Percentiles rank a stretch among this genome's conserved stretches.
These are phyloP conservation scores for Erpornis zantholeuca DNA, from an alignment of 2,113 vertebrate species.

Conservation along the genomic window DNA sequence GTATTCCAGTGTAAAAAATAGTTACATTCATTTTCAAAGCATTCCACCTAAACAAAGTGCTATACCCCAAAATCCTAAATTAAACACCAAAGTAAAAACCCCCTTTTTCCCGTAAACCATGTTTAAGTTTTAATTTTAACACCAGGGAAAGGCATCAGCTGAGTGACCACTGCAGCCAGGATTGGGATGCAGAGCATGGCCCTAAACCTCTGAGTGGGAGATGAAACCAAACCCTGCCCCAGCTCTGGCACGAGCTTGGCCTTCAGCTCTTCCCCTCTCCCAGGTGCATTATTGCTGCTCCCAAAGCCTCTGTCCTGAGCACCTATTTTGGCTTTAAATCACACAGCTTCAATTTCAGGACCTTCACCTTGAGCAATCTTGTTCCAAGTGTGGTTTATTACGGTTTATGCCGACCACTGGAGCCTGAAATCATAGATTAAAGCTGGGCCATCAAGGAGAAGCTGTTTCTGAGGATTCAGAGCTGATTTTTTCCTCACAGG, in stretches of 20 bases:
- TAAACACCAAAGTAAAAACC: too few relatives aligned
- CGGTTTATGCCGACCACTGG: background rate
- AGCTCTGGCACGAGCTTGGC: background rate
- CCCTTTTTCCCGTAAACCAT: too few relatives aligned
- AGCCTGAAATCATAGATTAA: background rate
- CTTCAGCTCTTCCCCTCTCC: background rate
- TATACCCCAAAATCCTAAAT: too few relatives aligned
- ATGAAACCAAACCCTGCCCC: background rate
- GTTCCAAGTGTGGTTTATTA: background rate
- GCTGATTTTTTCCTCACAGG: accelerated
- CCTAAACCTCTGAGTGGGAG: background rate
- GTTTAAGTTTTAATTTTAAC: too few relatives aligned
- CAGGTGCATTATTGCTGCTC: background rate
- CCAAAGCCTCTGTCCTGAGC: background rate
- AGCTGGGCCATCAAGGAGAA: background rate
- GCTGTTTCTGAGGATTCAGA: background rate
- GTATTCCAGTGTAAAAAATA: too few relatives aligned
- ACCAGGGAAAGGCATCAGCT: too few relatives aligned
- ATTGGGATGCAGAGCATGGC: background rate
- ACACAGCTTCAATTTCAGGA: background rate
- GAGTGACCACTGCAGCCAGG: background rate
- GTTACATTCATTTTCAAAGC: too few relatives aligned
- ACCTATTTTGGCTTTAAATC: background rate
- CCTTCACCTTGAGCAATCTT: background rate
- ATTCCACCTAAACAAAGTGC: too few relatives aligned